Evolutionary conservation across 2,113 vertebrate genomes (phyloP), one percentile per base, ranked within the genome.

Genomic region (Oryctolagus cuniculus): DNA sequence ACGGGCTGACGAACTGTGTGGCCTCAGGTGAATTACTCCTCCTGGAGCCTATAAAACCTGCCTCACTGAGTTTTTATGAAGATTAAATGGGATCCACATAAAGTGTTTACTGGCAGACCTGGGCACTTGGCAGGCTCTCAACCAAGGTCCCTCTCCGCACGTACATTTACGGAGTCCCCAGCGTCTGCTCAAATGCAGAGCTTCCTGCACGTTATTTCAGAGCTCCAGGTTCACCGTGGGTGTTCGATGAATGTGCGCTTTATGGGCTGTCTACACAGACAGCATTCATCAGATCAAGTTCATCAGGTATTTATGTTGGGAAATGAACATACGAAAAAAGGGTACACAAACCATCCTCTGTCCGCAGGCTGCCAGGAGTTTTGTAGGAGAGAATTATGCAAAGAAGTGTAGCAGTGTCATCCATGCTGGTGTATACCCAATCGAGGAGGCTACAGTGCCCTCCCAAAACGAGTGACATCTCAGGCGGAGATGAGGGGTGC

Each of bases 61-160:
- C 22, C 78, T 93, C 13, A 2, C 73, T 44, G 83, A 31, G 61
- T 84, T 93, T 93, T 94, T 85, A 85, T 44, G 83, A 91, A 95
- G 87, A 90, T 83, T 66, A 63, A 78, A 58, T 44, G 67, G 51
- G 53, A 58, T 64, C 63, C 63, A 38, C 7, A 1, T 27, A 21
- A 78, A 63, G 51, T 61, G 44, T 89, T 94, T 77, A 58, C 36
- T 66, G 70, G 70, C n/a, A 89, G 55, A 51, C 74, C 31, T 6
- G 0, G 3, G 67, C 4, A 49, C 83, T 79, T 34, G 34, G 25
- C 51, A 79, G 83, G 36, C n/a, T 44, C 36, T 38, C 66, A 64
- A 4, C 72, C 58, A 70, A 72, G 25, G 24, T 63, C 36, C 3
- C 58, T 34, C 16, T 66, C 64, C 55, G 17, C 22, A 10, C 4